Base-by-base conservation (phyloP, 2,113 vertebrate genomes). In the Eurypyga helias region DNA sequence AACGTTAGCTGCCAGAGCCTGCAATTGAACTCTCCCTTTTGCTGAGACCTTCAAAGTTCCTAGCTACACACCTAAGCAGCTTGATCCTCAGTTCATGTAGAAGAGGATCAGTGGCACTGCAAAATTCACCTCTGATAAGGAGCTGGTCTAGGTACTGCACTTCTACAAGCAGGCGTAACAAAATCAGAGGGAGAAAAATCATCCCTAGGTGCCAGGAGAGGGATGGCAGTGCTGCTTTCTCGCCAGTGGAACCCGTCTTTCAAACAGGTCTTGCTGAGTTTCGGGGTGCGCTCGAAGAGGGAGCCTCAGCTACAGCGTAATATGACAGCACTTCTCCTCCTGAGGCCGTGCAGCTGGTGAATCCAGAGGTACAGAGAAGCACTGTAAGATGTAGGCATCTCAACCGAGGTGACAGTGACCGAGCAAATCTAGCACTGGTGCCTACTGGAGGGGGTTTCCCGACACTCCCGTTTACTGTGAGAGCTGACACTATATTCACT, bases 221-320 rank as follows among this genome's bases (percentile, higher is more conserved):
- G 13, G 52, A 38, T 29, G 17, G 8, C 58, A 69, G 45, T 2
- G 62, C 57, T 89, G 84, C 76, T 48, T 76, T 64, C 62, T 4
- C 43, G 54, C 31, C 38, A 54, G 38, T 12, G 34, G 2, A 67
- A 9, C 33, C 25, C 7, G 20, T 6, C 45, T 72, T 45, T 41
- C 61, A 31, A 8, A 28, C 19, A 29, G 29, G 33, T 16, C 31
- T 3, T 61, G 58, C 52, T 65, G 29, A 65, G 23, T 29, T 55
- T 16, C 13, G 38, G 55, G 34, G 11, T 6, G 17, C 23, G 14
- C 54, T n/a, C 0, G 0, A 21, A 66, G 24, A 18, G 33, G 66
- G 21, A 64, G 10, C 17, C 33, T 38, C 17, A 51, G 49, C 49
- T 16, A 1, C 0, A 0, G 33, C 5, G 41, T 17, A 14, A 13